Evolutionary conservation across 2,113 vertebrate genomes (phyloP).

Genomic region (Sigmodon hispidus): DNA sequence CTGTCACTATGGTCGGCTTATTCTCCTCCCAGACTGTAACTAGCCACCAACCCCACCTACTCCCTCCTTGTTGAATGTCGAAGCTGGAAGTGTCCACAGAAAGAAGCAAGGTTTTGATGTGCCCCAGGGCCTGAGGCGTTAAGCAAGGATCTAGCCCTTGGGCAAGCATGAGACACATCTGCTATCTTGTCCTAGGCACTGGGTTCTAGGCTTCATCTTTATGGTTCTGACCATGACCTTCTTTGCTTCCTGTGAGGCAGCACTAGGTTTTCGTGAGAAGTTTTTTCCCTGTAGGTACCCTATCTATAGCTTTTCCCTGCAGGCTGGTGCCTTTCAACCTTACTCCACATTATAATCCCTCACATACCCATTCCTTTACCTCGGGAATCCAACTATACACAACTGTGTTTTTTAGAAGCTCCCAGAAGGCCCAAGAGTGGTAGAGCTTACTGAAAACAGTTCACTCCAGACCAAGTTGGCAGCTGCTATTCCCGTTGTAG

Average conservation of each 20-base stretch:
- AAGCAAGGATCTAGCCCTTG: not conserved
- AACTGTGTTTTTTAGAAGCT: not conserved
- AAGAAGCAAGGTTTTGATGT: not conserved
- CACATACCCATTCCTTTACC: too few relatives aligned
- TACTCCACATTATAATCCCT: accelerated
- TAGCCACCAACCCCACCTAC: not conserved
- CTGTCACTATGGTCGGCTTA: not conserved
- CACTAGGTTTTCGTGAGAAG: not conserved
- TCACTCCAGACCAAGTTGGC: not conserved
- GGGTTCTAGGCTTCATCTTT: not conserved
- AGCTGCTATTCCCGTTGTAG: accelerated
- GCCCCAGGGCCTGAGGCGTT: not conserved
- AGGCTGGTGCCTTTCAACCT: not conserved
- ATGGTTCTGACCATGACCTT: not conserved
- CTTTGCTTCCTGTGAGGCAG: not conserved
- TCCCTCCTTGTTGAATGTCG: not conserved
- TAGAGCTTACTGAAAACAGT: not conserved
- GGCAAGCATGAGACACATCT: not conserved
- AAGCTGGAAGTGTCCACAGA: not conserved
- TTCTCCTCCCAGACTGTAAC: not conserved
- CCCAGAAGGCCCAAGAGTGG: accelerated
- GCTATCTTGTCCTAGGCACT: not conserved
- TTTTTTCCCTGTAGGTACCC: not conserved
- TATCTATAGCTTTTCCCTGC: not conserved
- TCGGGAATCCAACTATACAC: not conserved